A percentile compares a stretch with the other conserved stretches of the same genome.
Evolutionary conservation across 1,140 invertebrate species (phyloP).

Genomic region (Drosophila ambigua): DNA sequence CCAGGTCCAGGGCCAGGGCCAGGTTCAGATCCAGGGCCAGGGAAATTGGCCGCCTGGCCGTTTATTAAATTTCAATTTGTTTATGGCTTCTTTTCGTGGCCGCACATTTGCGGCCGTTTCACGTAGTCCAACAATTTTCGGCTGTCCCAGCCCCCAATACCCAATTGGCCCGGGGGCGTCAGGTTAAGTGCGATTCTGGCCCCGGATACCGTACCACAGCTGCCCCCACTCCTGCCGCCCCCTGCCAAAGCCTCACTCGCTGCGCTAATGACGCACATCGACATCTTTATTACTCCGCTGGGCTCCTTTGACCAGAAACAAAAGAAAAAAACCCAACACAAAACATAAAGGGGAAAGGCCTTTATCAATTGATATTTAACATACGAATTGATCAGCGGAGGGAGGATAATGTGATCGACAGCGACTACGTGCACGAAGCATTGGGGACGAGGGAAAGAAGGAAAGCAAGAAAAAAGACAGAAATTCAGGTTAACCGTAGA

Average conservation of each 20-base stretch:
- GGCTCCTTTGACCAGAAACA: background rate
- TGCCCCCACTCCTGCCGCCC: too few species aligned
- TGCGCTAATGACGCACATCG: constrained; percentile 46
- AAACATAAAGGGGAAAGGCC: background rate
- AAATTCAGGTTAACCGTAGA: too few species aligned
- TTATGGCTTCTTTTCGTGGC: constrained; percentile 52
- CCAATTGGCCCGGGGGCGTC: constrained; percentile 10
- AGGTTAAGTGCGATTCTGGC: constrained; percentile 43
- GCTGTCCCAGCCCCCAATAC: too few species aligned
- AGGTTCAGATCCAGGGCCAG: constrained; percentile 5
- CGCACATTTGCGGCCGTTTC: constrained; percentile 39
- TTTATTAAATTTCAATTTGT: constrained; percentile 66
- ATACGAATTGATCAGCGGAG: constrained; percentile 32
- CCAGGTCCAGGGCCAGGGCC: constrained; percentile 1
- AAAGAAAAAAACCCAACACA: too few species aligned
- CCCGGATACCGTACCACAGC: constrained; percentile 7
- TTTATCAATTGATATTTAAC: constrained; percentile 54
- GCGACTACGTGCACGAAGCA: constrained; percentile 17
- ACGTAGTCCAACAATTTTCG: constrained; percentile 25
- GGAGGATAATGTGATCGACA: constrained; percentile 18
- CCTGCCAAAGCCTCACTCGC: too few species aligned
- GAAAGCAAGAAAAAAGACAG: too few species aligned
- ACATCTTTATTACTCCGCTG: constrained; percentile 43
- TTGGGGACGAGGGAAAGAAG: background rate
- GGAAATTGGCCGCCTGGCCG: constrained; percentile 36